These are phyloP conservation scores for Phaedon cochleariae DNA, from an alignment of 2,888 invertebrate genomes.

Conservation along the genomic window DNA sequence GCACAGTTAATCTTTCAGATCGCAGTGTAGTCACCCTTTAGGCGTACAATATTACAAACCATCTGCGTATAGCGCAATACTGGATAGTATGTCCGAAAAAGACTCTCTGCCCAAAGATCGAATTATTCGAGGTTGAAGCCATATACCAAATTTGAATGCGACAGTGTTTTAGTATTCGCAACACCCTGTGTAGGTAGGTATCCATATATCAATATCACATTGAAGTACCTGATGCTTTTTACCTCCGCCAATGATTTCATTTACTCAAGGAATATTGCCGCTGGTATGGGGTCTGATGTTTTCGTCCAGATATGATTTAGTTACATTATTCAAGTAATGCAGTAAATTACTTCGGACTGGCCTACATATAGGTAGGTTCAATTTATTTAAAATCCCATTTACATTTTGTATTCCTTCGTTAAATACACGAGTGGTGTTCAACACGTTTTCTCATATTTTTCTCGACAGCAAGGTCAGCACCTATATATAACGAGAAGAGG, in stretches of 20 bases:
- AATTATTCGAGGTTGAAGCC: no score
- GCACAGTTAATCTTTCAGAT: no score
- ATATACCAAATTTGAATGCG: no score
- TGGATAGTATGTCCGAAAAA: no score
- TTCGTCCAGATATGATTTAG: slow-evolving; percentile 31
- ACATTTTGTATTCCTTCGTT: slow-evolving; percentile 33
- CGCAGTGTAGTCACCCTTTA: no score
- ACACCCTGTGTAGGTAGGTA: no score
- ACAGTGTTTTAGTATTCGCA: no score
- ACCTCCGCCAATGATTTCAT: slow-evolving; percentile 19
- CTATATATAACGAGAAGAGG: not conserved
- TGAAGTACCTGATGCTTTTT: not conserved
- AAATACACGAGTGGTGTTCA: not conserved
- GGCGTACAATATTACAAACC: no score
- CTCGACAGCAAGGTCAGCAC: not conserved
- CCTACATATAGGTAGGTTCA: slow-evolving; percentile 12
- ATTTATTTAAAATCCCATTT: slow-evolving; percentile 31
- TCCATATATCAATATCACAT: no score
- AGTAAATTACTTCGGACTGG: slow-evolving; percentile 23
- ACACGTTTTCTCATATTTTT: not conserved
- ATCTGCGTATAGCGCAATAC: no score
- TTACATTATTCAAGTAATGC: slow-evolving; percentile 22
- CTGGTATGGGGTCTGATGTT: slow-evolving; percentile 39
- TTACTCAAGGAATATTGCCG: slow-evolving; percentile 32
- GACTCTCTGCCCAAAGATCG: no score